Evolutionary conservation across 2,888 invertebrate genomes (phyloP), one percentile per base, ranked within the genome.

Genomic region (Campoplex capitator): DNA sequence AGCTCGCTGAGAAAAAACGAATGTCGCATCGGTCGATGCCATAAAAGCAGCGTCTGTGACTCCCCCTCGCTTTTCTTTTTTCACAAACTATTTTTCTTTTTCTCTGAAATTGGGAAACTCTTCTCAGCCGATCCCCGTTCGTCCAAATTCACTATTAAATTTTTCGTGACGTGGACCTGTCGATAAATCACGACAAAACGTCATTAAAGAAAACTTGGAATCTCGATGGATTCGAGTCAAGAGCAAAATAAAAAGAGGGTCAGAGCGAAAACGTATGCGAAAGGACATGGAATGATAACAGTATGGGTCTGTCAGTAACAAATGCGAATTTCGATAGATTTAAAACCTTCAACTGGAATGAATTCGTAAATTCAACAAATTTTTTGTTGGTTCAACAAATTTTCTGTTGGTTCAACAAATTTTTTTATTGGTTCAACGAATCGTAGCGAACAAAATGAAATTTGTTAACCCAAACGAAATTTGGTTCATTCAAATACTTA

Each of bases 161-260:
- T 86, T 88, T 88, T 89, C 89, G 87, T 89, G 89, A 87, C 85
- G 87, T 84, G 0, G 78, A 87, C 88, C 89, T 91, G 91, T 91
- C 91, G 91, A 91, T 91, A 91, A 91, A 91, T 91, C 90, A 90
- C 87, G 81, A 84, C 62, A 74, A 68, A 18, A 74, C 78, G 78
- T 84, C 84, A 84, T 78, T 84, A 81, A 84, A 86, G 86, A 70
- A 86, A 87, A 42, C 58, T 51, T 73, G 68, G 80, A 85, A 85
- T 85, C 78, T 78, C 74, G 74, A 86, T 86, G 76, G 76, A 80
- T 65, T 76, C 68, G 80, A 86, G 76, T 86, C 48, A 54, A 58
- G 71, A 80, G 86, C 11, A 45, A 42, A 62, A 56, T 2, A 56
- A 11, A 51, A 56, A 38, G 38, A 45, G 68, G 18, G n/a, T 23